Evolutionary conservation across 1,140 invertebrate species (phyloP).

Genomic region (Hycleus cichorii): DNA sequence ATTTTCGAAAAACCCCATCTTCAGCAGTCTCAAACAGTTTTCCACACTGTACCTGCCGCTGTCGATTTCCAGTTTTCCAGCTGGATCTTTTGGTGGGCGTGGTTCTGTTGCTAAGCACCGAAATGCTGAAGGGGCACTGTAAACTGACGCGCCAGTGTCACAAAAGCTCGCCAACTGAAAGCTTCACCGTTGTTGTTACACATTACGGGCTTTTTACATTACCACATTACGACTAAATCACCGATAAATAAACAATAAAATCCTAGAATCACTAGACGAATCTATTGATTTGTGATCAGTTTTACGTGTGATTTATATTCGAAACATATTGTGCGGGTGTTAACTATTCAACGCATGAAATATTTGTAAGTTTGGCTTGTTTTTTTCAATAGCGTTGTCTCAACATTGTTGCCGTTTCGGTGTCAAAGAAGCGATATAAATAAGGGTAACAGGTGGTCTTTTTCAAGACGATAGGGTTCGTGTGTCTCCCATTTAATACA

Average conservation of each 20-base stretch:
- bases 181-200: neutral
- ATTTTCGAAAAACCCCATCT: too few relatives aligned
- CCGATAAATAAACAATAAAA: neutral
- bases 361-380: slow-evolving; percentile 5
- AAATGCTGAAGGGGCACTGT: slow-evolving; percentile 21
- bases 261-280: too few relatives aligned
- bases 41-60: neutral
- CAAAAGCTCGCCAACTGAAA: slow-evolving; percentile 17
- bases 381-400: neutral
- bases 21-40: too few relatives aligned
- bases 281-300: too few relatives aligned
- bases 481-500: too few relatives aligned
- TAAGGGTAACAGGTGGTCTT: slow-evolving; percentile 11
- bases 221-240: neutral
- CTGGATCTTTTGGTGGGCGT: slow-evolving; percentile 21
- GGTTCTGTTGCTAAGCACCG: slow-evolving; percentile 26
- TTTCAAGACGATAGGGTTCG: neutral
- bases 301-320: neutral
- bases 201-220: neutral
- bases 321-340: slow-evolving; percentile 1
- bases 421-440: neutral
- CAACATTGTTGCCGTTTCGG: neutral
- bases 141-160: slow-evolving; percentile 23
- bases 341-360: neutral
- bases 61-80: slow-evolving; percentile 2